Conservation (phyloP, 2,888 invertebrate species). For the Coenonympha glycerion region DNA sequence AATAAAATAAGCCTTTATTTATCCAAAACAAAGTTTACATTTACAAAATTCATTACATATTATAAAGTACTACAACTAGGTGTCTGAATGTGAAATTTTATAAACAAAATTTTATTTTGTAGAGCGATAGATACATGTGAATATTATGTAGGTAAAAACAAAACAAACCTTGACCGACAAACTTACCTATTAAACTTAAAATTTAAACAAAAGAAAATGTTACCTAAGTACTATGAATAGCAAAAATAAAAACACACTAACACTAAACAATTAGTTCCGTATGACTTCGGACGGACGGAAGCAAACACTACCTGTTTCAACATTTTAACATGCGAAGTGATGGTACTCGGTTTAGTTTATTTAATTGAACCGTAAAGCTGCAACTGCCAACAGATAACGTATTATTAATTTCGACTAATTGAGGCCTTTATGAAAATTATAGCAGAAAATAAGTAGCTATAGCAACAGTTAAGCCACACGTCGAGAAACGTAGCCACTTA, state of each 20-base stretch:
- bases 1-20: too few relatives aligned
- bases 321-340: constrained; percentile 12
- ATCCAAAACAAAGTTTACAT: too few relatives aligned
- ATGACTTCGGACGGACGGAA: constrained; percentile 18
- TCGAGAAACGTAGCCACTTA: too few relatives aligned
- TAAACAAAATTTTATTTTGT: too few relatives aligned
- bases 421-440: background rate
- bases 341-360: constrained; percentile 7
- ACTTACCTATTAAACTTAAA: background rate
- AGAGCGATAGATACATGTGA: too few relatives aligned
- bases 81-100: too few relatives aligned
- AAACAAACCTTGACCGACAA: background rate
- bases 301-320: constrained; percentile 13
- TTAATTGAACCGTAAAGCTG: constrained; percentile 13
- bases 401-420: background rate
- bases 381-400: background rate
- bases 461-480: too few relatives aligned
- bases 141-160: too few relatives aligned
- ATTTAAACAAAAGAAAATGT: background rate
- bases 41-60: too few relatives aligned
- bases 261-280: constrained; percentile 19
- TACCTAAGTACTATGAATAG: background rate
- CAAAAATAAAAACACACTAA: background rate
- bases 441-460: too few relatives aligned
- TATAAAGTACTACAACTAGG: too few relatives aligned